Evolutionary conservation across 1,140 invertebrate genomes (phyloP), one percentile per base, ranked within the genome.

Genomic region (Bombus picipes): DNA sequence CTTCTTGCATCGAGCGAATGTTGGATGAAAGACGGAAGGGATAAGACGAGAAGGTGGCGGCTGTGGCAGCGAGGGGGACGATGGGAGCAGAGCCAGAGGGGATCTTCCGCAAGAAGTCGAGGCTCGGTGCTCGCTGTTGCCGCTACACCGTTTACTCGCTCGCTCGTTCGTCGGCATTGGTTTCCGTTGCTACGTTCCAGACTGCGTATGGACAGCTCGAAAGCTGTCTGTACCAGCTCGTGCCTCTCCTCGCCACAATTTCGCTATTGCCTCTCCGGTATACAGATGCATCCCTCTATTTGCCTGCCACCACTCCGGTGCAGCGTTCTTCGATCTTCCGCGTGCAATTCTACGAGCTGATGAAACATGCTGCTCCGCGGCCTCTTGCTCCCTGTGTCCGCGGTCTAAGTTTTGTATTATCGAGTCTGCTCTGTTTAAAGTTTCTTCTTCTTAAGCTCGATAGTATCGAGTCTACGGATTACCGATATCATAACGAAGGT

Each of bases 1-100:
- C 90, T 93, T 92, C 92, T 87, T 92, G 76, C 87, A 73, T 72
- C 75, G 68, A 73, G 75, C 81, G 84, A 85, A 89, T 89, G 87
- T 90, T 85, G 82, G 86, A 88, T 87, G 79, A 81, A 76, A 85
- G 87, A 88, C 87, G 78, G 84, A 86, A 85, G 87, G 87, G 80
- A 82, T 91, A 81, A 85, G 89, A 89, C 77, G 88, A 59, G 87
- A 37, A 70, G 77, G 71, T 41, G 47, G 73, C 59, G 72, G 65
- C n/a, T n/a, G 47, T 18, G 25, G 32, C 5, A 1, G 10, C 4
- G 34, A 0, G 15, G 9, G 25, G 53, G 15, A 37, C 68, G 71
- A 68, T 62, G 47, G 41, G 34, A n/a, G 34, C 37, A 37, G 78
- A 85, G 76, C 81, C 87, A 79, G 78, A 86, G 77, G 83, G 83